Percentiles rank a stretch among this genome's conserved stretches.
Evolutionary conservation across 2,113 vertebrate genomes (phyloP).

Genomic region (Pangasianodon hypophthalmus): DNA sequence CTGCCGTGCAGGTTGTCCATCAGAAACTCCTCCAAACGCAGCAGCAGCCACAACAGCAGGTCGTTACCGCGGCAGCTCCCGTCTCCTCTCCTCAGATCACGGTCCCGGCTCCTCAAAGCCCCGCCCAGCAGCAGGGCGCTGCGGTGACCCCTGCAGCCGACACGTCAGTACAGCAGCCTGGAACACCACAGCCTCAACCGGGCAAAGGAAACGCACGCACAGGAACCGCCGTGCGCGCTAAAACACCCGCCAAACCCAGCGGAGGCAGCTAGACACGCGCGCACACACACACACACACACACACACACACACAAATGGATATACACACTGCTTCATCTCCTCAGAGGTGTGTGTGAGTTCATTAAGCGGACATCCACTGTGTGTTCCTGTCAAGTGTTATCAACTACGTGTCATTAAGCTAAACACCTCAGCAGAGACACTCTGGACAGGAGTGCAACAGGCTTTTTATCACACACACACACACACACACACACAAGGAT

Average conservation of each 20-base stretch:
- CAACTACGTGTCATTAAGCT: background rate
- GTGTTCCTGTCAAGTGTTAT: background rate
- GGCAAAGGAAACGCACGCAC: conserved; percentile 73
- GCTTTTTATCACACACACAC: background rate
- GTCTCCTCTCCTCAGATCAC: conserved; percentile 82
- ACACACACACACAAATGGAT: background rate
- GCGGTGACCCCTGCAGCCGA: background rate
- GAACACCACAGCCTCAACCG: conserved; percentile 73
- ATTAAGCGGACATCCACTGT: background rate
- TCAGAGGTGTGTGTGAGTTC: background rate
- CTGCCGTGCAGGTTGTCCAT: conserved; percentile 80
- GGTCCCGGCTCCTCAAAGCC: conserved; percentile 79
- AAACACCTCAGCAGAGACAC: background rate
- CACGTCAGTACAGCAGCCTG: conserved; percentile 69
- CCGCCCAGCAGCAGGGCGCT: conserved; percentile 71
- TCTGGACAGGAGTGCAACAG: background rate
- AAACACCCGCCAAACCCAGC: conserved; percentile 82
- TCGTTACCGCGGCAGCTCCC: conserved; percentile 68
- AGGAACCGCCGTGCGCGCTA: conserved; percentile 76
- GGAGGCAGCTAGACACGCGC: conserved; percentile 65
- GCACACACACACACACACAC: conserved; percentile 4
- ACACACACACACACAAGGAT: background rate
- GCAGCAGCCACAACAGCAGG: conserved; percentile 75
- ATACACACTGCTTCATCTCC: background rate
- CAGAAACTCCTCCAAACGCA: conserved; percentile 88